Evolutionary conservation across 2,113 vertebrate species (phyloP).

Genomic region (Petrocephalus zakoni): DNA sequence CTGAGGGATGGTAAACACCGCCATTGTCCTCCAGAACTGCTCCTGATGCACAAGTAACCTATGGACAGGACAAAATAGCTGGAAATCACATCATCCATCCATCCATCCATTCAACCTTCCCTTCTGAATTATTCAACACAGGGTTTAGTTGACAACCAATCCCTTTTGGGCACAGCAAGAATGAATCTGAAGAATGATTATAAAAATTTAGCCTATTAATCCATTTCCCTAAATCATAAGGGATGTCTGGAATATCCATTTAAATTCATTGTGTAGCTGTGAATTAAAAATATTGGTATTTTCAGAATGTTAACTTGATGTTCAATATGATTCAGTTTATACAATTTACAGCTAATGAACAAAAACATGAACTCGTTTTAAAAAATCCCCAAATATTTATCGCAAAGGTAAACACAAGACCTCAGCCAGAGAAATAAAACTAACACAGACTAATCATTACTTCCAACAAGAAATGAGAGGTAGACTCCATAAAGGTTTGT

Average conservation of each 20-base stretch:
- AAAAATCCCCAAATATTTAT: neutral
- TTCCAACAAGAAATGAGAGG: neutral
- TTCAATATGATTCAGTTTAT: neutral
- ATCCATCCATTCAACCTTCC: neutral
- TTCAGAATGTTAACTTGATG: neutral
- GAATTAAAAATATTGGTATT: neutral
- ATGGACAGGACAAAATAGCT: neutral
- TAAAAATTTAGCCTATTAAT: neutral
- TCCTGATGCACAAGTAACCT: neutral
- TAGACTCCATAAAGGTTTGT: neutral
- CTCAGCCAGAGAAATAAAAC: neutral
- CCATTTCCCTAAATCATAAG: neutral
- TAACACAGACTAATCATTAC: neutral
- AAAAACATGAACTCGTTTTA: neutral
- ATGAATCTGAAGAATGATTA: neutral
- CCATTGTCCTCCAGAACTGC: neutral
- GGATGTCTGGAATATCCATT: neutral
- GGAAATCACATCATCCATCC: neutral
- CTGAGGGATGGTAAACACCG: neutral
- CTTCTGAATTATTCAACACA: neutral
- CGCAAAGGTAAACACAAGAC: neutral
- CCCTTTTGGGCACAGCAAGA: neutral
- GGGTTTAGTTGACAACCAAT: neutral
- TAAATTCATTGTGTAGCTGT: neutral
- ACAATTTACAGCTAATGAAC: neutral